A percentile compares a stretch with the other conserved stretches of the same genome.
Conservation (phyloP, 2,888 invertebrate genomes). For the Tholera decimalis region DNA sequence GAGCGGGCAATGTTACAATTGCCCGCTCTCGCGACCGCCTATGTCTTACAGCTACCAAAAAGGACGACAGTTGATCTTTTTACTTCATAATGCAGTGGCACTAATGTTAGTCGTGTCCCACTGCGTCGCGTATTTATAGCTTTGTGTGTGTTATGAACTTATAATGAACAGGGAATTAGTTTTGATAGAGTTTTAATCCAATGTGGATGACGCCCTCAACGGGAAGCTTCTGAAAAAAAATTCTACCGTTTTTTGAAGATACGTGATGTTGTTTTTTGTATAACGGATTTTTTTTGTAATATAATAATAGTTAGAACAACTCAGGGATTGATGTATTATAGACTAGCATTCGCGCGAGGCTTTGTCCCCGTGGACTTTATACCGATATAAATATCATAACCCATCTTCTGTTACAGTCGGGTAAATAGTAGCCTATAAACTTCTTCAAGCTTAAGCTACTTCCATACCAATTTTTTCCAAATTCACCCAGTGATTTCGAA, state of each 20-base stretch:
- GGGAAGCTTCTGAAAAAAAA: conserved; percentile 23
- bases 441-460: too few relatives aligned
- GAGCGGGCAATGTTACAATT: too few relatives aligned
- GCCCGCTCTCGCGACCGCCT: conserved; percentile 42
- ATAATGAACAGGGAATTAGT: conserved; percentile 51
- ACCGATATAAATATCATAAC: too few relatives aligned
- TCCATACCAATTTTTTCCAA: too few relatives aligned
- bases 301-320: too few relatives aligned
- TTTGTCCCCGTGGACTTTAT: too few relatives aligned
- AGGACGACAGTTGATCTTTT: conserved; percentile 81
- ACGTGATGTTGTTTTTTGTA: neutral
- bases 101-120: conserved; percentile 80
- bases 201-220: conserved; percentile 35
- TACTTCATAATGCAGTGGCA: conserved; percentile 85
- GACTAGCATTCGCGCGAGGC: too few relatives aligned
- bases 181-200: conserved; percentile 50
- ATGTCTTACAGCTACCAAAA: conserved; percentile 35
- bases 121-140: conserved; percentile 61
- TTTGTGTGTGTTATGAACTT: conserved; percentile 55
- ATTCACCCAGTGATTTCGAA: too few relatives aligned
- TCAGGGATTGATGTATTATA: too few relatives aligned
- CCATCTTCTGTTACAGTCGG: too few relatives aligned
- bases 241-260: neutral
- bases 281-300: neutral
- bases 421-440: too few relatives aligned